phyloP scores from a whole-genome alignment of 2,888 invertebrate species.

The Caenorhabditis virilis region DNA sequence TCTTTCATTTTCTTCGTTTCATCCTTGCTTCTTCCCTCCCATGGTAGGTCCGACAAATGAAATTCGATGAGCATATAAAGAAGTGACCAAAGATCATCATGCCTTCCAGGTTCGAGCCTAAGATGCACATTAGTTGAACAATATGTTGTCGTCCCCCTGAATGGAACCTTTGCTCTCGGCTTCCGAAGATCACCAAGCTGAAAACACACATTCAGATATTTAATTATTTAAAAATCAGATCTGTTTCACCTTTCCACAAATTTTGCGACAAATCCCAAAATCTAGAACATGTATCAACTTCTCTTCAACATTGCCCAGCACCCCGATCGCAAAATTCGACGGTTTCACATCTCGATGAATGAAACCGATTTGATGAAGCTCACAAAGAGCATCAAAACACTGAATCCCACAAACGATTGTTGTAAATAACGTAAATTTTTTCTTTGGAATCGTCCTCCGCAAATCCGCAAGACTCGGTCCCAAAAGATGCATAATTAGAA shows the following conservation, averaged over 20 bases:
- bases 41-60: conserved; percentile 20
- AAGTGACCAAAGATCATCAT: conserved; percentile 36
- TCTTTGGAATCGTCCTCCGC: conserved; percentile 11
- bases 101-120: conserved; percentile 28
- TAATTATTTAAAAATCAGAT: not conserved
- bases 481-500: conserved; percentile 33
- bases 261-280: conserved; percentile 32
- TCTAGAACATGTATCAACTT: conserved; percentile 23
- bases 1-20: conserved; percentile 23
- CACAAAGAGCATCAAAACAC: conserved; percentile 21
- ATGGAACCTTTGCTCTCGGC: conserved; percentile 26
- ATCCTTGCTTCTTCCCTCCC: conserved; percentile 31
- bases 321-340: conserved; percentile 35
- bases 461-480: conserved; percentile 28
- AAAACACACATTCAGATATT: not conserved
- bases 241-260: conserved; percentile 6
- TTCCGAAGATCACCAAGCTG: conserved; percentile 11
- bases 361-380: conserved; percentile 25
- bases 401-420: conserved; percentile 27
- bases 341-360: conserved; percentile 41
- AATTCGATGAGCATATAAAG: conserved; percentile 34
- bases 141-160: conserved; percentile 10
- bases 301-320: conserved; percentile 18
- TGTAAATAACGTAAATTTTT: conserved; percentile 23
- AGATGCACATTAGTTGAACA: conserved; percentile 31